Conservation (phyloP, 2,888 invertebrate species). For the Gymnocheta viridis region DNA sequence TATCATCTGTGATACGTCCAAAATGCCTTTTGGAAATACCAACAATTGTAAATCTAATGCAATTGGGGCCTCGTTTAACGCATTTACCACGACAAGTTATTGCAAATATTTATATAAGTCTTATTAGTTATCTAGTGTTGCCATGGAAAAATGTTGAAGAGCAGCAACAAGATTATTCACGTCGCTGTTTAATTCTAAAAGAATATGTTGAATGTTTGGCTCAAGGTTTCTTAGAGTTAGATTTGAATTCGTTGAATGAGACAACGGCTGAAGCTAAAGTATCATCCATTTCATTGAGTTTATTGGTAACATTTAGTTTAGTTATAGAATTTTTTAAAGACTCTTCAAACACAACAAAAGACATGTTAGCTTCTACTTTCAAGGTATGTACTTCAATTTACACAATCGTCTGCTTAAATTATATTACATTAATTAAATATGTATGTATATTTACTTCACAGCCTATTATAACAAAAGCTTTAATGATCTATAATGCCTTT, state of each 20-base stretch:
- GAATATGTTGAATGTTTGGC: conserved; percentile 80
- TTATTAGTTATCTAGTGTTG: conserved; percentile 81
- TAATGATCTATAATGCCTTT: conserved; percentile 80
- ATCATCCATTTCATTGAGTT: conserved; percentile 76
- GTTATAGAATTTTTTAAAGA: conserved; percentile 81
- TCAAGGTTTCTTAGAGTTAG: conserved; percentile 78
- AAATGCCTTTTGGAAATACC: conserved; percentile 80
- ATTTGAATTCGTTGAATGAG: conserved; percentile 71
- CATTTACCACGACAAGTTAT: conserved; percentile 80
- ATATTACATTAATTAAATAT: background rate
- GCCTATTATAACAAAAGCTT: conserved; percentile 80
- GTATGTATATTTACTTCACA: conserved; percentile 66
- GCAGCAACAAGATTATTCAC: conserved; percentile 79
- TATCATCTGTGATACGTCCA: conserved; percentile 81
- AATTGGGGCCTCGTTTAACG: conserved; percentile 78
- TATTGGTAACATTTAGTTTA: conserved; percentile 78
- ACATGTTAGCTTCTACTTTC: conserved; percentile 80
- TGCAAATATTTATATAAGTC: conserved; percentile 78
- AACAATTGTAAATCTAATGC: conserved; percentile 79
- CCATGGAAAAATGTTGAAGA: conserved; percentile 80
- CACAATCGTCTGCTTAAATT: background rate
- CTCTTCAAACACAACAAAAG: conserved; percentile 79
- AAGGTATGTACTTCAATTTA: conserved; percentile 74
- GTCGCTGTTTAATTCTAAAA: conserved; percentile 77
- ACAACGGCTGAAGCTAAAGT: conserved; percentile 78